Percentiles rank a stretch among this genome's conserved stretches.
Evolutionary conservation across 2,797 vertebrate species (phyloP).

Genomic region (Phalloptychus januarius): DNA sequence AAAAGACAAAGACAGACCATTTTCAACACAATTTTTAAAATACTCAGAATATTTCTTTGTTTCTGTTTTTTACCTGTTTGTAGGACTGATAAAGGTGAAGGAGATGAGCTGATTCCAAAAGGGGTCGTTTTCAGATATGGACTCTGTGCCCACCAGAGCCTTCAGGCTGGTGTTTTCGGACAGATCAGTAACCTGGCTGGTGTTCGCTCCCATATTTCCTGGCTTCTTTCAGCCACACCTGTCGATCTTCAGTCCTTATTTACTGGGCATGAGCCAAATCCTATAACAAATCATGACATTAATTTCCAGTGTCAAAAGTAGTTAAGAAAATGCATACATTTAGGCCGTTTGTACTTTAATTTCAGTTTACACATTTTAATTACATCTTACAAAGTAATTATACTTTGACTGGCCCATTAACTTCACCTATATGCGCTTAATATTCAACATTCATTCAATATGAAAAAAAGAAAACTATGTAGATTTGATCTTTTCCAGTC

Average conservation of each 20-base stretch:
- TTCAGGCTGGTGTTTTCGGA: conserved; percentile 90
- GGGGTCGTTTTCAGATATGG: conserved; percentile 94
- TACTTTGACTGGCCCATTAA: background rate
- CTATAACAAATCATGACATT: conserved; percentile 20
- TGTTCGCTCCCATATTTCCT: conserved; percentile 93
- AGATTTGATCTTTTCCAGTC: background rate
- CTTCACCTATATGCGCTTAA: background rate
- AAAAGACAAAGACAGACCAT: background rate
- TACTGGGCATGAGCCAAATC: conserved; percentile 48
- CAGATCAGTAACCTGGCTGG: conserved; percentile 92
- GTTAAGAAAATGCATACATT: background rate
- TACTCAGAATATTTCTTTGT: background rate
- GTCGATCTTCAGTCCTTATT: conserved; percentile 48
- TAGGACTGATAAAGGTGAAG: conserved; percentile 93
- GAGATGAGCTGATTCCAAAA: conserved; percentile 99
- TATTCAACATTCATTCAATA: background rate
- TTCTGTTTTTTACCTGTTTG: conserved; percentile 85
- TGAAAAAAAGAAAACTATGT: background rate
- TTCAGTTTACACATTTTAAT: background rate
- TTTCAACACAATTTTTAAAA: background rate
- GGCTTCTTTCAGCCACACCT: conserved; percentile 63
- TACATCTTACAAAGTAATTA: background rate
- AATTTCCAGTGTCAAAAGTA: background rate
- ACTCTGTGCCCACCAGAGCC: conserved; percentile 87
- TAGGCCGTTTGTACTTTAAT: background rate